A percentile compares a stretch with the other conserved stretches of the same genome.
Evolutionary conservation across 2,888 invertebrate genomes (phyloP).

Genomic region (Notocelia uddmanniana): DNA sequence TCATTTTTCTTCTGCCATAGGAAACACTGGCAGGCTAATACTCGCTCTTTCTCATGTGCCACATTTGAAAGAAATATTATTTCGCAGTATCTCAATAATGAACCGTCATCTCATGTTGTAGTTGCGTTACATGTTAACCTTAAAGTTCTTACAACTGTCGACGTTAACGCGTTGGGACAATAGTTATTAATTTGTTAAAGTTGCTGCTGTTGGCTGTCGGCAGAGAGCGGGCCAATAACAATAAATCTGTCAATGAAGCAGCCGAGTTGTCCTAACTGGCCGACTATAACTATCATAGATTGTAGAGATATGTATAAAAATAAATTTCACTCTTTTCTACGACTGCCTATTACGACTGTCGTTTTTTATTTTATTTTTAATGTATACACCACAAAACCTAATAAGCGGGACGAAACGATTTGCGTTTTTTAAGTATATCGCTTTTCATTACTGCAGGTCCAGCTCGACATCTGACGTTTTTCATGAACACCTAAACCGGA

Average conservation of each 20-base stretch:
- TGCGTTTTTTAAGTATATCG: too few relatives aligned
- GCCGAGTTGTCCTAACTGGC: conserved; percentile 40
- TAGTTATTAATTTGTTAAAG: conserved; percentile 61
- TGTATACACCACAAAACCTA: too few relatives aligned
- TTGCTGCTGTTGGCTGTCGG: conserved; percentile 48
- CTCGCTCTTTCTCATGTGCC: background rate
- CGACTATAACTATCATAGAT: conserved; percentile 12
- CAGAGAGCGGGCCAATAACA: conserved; percentile 54
- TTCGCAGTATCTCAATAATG: background rate
- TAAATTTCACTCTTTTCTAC: conserved; percentile 4
- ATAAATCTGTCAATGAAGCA: conserved; percentile 65
- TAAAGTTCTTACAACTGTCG: conserved; percentile 19
- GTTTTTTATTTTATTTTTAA: too few relatives aligned
- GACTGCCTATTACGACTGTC: too few relatives aligned
- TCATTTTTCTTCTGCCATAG: background rate
- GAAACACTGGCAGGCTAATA: background rate
- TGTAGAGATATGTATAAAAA: conserved; percentile 12
- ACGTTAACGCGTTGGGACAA: conserved; percentile 26
- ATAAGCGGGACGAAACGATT: too few relatives aligned
- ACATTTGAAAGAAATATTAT: conserved; percentile 4
- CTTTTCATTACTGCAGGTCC: too few relatives aligned
- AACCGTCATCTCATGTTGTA: conserved; percentile 2
- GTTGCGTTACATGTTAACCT: background rate
- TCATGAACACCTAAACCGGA: too few relatives aligned
- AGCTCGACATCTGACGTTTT: too few relatives aligned